Evolutionary conservation across 2,113 vertebrate genomes (phyloP).

Genomic region (Gorilla gorilla): DNA sequence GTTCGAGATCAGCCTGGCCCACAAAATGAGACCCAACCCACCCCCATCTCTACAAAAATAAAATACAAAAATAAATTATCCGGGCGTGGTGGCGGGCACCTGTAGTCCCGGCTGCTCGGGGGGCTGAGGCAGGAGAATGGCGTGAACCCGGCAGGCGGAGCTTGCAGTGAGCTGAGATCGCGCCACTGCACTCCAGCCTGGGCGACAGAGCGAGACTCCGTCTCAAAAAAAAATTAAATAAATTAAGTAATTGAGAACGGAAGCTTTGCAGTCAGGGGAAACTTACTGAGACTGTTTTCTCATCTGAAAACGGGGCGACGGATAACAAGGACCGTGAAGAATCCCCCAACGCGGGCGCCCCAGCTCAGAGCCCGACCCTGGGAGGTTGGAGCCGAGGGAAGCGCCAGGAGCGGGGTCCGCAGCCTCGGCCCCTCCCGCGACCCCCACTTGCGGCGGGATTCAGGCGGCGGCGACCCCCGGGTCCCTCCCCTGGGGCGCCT

Average conservation of each 20-base stretch:
- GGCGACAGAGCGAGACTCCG: fast-evolving
- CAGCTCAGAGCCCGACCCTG: fast-evolving
- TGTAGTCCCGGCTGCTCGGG: no score
- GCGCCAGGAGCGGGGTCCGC: neutral
- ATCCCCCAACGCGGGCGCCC: no score
- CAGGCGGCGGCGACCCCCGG: slow-evolving; percentile 64
- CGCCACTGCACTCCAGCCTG: no score
- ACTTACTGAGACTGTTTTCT: neutral
- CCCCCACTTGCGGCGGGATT: neutral
- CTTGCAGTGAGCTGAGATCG: no score
- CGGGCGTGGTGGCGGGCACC: no score
- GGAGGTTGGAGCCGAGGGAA: neutral
- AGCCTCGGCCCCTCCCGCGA: neutral
- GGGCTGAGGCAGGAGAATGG: no score
- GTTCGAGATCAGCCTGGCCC: no score
- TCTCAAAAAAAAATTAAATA: no score
- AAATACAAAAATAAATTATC: no score
- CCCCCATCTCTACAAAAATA: no score
- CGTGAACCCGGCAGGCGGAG: no score
- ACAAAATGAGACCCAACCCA: no score
- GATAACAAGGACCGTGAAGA: neutral
- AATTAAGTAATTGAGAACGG: neutral
- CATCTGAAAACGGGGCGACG: neutral
- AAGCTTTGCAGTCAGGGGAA: neutral
- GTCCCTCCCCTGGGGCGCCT: slow-evolving; percentile 63